Conservation (phyloP, 2,888 invertebrate species). For the Anthrax anthrax region DNA sequence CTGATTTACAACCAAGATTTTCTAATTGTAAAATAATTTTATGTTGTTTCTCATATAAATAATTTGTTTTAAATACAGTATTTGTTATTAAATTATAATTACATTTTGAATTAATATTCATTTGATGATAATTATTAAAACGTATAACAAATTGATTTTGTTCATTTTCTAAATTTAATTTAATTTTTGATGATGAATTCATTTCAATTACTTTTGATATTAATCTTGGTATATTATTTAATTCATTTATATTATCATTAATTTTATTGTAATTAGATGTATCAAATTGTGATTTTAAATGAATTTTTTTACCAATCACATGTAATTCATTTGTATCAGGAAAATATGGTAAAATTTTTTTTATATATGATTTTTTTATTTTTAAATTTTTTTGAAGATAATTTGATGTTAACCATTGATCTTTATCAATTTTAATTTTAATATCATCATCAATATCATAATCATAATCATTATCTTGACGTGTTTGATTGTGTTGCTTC, state of each 20-base stretch:
- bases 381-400: background rate
- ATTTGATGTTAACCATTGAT: background rate
- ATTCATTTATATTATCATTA: too few relatives aligned
- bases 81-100: background rate
- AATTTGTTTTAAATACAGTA: background rate
- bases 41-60: background rate
- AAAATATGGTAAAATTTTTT: too few relatives aligned
- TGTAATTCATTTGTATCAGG: background rate
- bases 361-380: background rate
- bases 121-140: background rate
- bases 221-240: background rate
- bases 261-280: too few relatives aligned
- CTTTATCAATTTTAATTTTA: background rate
- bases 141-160: background rate
- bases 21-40: background rate
- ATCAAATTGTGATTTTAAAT: too few relatives aligned
- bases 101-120: background rate
- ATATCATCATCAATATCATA: background rate
- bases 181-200: too few relatives aligned
- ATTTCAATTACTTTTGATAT: background rate
- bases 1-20: background rate
- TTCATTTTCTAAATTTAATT: background rate
- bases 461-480: too few relatives aligned
- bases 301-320: background rate
- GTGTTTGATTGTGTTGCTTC: too few relatives aligned